Base-by-base conservation (phyloP, 2,797 vertebrate genomes). In the Amphiprion clarkii region DNA sequence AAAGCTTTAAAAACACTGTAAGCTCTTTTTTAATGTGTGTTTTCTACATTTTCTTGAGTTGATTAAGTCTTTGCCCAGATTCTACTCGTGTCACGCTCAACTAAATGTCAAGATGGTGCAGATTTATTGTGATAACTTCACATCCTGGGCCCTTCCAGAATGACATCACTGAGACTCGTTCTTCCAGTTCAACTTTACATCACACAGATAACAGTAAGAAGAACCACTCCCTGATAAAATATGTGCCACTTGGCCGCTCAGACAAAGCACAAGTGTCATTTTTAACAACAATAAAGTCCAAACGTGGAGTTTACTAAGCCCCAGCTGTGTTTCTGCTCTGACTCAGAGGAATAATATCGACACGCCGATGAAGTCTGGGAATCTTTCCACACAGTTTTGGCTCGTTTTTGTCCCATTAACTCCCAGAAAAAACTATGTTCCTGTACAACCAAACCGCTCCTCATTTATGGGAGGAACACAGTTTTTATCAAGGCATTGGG, bases 91-190 rank as follows among this genome's bases (percentile, higher is more conserved):
- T 56, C 13, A 36, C 2, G 46, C 19, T 49, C 39, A 58, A 33
- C 70, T 70, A 42, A 52, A 79, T 65, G n/a, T 68, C 9, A 27
- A 27, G 27, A 27, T 4, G 27, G 27, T 27, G 27, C 5, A 16
- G 21, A 77, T 71, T 68, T 46, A 64, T 73, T 55, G 76, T 46
- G 48, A 77, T 60, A 55, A 64, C 31, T 40, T 56, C 33, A 12
- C 21, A 8, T 61, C 48, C 42, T 42, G 10, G 27, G 27, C 27
- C 2, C 27, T 27, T 27, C 27, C 27, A 27, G 40, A 63, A 72
- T 70, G 17, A 33, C 49, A 42, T 63, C 13, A 64, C 67, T 29
- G 64, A 27, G 27, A 27, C 27, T 27, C 27, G 27, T 27, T 27
- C 27, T 27, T 27, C 12, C 44, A 63, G 51, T 21, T 25, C 63